Conservation (phyloP, 1,140 invertebrate genomes). For the Microplitis mediator region DNA sequence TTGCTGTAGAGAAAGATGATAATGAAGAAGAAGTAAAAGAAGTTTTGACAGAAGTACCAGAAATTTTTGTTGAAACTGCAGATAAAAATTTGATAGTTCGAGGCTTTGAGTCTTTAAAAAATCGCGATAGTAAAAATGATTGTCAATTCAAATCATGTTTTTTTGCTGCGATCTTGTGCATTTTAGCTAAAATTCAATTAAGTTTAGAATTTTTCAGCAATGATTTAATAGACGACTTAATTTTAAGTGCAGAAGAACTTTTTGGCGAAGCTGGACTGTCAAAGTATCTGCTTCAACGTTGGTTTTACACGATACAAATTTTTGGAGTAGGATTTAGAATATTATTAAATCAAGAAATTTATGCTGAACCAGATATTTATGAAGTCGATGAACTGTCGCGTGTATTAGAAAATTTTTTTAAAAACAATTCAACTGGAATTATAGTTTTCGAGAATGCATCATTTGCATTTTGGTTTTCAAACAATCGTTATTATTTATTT, state of each 20-base stretch:
- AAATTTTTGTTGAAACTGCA: constrained; percentile 33
- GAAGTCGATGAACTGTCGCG: constrained; percentile 33
- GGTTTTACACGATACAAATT: constrained; percentile 47
- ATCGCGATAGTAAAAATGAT: constrained; percentile 30
- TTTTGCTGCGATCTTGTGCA: constrained; percentile 48
- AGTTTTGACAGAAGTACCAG: not conserved
- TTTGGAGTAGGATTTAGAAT: constrained; percentile 43
- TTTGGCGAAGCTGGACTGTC: constrained; percentile 40
- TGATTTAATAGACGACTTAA: constrained; percentile 44
- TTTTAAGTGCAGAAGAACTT: constrained; percentile 42
- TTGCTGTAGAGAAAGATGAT: not conserved
- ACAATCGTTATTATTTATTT: constrained; percentile 47
- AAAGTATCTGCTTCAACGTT: constrained; percentile 41
- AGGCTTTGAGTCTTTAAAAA: constrained; percentile 36
- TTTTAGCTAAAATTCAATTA: constrained; percentile 46
- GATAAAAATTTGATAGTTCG: constrained; percentile 41
- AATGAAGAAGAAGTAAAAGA: not conserved
- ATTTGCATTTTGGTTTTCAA: constrained; percentile 49
- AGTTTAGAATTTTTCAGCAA: constrained; percentile 38
- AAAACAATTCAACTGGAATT: constrained; percentile 47
- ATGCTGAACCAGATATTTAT: constrained; percentile 43
- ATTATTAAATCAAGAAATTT: constrained; percentile 43
- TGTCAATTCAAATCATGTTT: constrained; percentile 50
- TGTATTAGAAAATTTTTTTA: constrained; percentile 37
- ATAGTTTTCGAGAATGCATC: constrained; percentile 47